A percentile compares a stretch with the other conserved stretches of the same genome.
Conservation (phyloP, 92 coral and sea anemone genomes). For the Pocillopora grandis region DNA sequence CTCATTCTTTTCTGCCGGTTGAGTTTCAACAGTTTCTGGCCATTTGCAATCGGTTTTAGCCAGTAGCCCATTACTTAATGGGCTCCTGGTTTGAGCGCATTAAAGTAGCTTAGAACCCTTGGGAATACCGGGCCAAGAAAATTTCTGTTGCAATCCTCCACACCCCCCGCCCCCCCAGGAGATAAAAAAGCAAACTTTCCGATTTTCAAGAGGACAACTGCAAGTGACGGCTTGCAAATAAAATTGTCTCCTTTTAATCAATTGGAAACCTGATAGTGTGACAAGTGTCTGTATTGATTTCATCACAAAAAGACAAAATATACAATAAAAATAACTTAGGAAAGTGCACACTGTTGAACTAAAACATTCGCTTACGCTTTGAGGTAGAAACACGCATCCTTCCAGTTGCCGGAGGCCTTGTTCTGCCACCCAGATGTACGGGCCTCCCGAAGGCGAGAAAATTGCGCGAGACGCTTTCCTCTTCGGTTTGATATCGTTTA, state of each 20-base stretch:
- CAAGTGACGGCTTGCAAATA: slow-evolving; percentile 13
- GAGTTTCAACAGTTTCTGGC: too few species aligned
- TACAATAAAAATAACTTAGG: not conserved
- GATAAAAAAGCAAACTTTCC: slow-evolving; percentile 17
- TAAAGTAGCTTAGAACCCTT: too few species aligned
- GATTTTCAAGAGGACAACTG: not conserved
- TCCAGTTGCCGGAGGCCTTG: too few species aligned
- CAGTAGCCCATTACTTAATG: too few species aligned
- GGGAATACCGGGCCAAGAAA: too few species aligned
- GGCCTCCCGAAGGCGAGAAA: slow-evolving; percentile 11
- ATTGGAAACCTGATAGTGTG: slow-evolving; percentile 11
- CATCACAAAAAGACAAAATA: not conserved
- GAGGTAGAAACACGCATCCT: too few species aligned
- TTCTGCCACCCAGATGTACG: not conserved
- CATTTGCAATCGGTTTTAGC: too few species aligned
- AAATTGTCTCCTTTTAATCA: slow-evolving; percentile 1
- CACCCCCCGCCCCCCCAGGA: not conserved
- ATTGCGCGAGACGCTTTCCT: slow-evolving; percentile 39
- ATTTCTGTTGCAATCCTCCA: too few species aligned
- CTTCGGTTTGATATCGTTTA: slow-evolving; percentile 14
- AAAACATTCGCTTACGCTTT: not conserved
- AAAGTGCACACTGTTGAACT: not conserved
- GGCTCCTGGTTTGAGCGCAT: too few species aligned
- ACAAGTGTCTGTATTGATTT: slow-evolving; percentile 11
- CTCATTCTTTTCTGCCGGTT: not conserved